Conservation (phyloP, 2,113 vertebrate genomes). For the Esox niger region DNA sequence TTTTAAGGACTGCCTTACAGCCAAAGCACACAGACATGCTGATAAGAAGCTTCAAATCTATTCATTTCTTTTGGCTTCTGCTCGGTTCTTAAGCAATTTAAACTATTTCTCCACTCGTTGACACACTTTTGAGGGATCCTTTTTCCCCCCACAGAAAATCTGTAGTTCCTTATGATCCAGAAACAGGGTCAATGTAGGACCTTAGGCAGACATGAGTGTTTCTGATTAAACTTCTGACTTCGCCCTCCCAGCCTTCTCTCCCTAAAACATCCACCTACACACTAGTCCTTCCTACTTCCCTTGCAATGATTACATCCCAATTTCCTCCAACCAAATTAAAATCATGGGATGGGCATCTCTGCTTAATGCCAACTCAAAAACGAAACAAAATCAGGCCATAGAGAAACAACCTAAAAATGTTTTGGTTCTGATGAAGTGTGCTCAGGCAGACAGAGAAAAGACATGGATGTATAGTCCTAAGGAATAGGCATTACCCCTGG, state of each 20-base stretch:
- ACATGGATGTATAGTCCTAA: too few species aligned
- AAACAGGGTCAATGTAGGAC: slow-evolving; percentile 3
- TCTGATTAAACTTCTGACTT: background rate
- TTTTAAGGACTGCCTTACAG: too few species aligned
- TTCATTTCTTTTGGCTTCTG: too few species aligned
- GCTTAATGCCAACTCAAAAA: too few species aligned
- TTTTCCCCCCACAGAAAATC: background rate
- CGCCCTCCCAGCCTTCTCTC: background rate
- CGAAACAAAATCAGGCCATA: background rate
- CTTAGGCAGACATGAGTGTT: background rate
- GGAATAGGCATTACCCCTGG: too few species aligned
- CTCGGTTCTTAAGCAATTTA: too few species aligned
- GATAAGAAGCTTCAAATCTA: too few species aligned
- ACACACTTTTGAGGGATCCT: background rate
- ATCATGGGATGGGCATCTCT: background rate
- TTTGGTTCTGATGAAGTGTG: too few species aligned
- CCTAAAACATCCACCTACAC: background rate
- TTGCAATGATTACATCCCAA: background rate
- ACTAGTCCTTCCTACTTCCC: background rate
- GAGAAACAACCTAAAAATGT: background rate
- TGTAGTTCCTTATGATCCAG: background rate
- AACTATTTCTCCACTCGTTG: background rate
- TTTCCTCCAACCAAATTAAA: background rate
- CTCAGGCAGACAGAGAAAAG: too few species aligned
- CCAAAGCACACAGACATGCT: too few species aligned